Evolutionary conservation across 2,888 invertebrate genomes (phyloP).

Genomic region (Torymus aiolomorphi): DNA sequence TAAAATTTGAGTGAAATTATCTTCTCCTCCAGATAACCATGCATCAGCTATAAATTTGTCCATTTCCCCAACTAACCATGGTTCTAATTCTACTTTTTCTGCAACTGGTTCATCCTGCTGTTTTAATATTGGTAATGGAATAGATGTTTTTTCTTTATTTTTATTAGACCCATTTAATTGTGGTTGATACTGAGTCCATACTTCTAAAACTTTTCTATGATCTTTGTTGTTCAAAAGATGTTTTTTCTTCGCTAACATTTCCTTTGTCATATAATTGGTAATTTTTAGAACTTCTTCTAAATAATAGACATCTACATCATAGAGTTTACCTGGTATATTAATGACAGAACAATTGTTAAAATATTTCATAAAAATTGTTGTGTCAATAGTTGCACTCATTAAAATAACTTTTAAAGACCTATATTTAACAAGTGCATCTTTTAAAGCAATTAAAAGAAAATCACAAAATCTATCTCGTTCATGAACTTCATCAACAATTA

Average conservation of each 20-base stretch:
- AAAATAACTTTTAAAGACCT: slow-evolving; percentile 88
- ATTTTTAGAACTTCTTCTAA: slow-evolving; percentile 87
- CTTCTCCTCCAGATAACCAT: slow-evolving; percentile 79
- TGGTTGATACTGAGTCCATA: slow-evolving; percentile 72
- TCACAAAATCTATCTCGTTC: slow-evolving; percentile 95
- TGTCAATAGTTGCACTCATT: slow-evolving; percentile 97
- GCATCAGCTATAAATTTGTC: slow-evolving; percentile 82
- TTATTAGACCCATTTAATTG: slow-evolving; percentile 56
- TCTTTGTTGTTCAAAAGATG: slow-evolving; percentile 72
- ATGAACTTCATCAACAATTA: slow-evolving; percentile 96
- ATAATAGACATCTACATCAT: slow-evolving; percentile 85
- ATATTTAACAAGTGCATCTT: slow-evolving; percentile 84
- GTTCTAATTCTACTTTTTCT: slow-evolving; percentile 77
- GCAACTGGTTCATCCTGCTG: slow-evolving; percentile 71
- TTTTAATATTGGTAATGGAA: slow-evolving; percentile 69
- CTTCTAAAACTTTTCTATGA: slow-evolving; percentile 72
- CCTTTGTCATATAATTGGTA: slow-evolving; percentile 78
- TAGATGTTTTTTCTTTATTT: slow-evolving; percentile 61
- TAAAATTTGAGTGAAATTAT: slow-evolving; percentile 85
- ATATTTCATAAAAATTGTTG: slow-evolving; percentile 87
- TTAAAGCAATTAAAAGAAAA: slow-evolving; percentile 90
- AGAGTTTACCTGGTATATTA: slow-evolving; percentile 85
- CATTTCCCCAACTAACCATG: slow-evolving; percentile 80
- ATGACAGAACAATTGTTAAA: slow-evolving; percentile 89
- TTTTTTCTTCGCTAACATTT: slow-evolving; percentile 75